Evolutionary conservation across 2,888 invertebrate species (phyloP).

Genomic region (Volucella inflata): DNA sequence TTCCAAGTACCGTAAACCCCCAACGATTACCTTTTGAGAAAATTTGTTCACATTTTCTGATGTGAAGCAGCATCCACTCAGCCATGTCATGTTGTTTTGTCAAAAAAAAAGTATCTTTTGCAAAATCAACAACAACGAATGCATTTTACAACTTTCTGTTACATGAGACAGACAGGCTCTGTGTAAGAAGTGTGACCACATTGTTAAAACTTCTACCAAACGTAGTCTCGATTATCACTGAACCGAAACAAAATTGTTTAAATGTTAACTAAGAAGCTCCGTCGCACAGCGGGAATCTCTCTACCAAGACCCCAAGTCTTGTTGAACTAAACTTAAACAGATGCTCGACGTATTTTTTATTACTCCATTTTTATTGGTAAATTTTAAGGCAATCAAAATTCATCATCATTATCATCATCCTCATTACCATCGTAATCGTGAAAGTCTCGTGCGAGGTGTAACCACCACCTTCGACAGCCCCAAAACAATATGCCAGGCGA

Average conservation of each 20-base stretch:
- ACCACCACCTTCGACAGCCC: conserved; percentile 14
- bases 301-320: neutral
- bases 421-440: conserved; percentile 2
- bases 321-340: conserved; percentile 18
- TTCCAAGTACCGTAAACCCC: no score
- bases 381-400: conserved; percentile 74
- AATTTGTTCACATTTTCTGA: no score
- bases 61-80: no score
- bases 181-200: neutral
- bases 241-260: conserved; percentile 2
- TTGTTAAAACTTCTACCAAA: conserved; percentile 47
- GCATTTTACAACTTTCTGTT: conserved; percentile 31
- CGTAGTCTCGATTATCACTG: conserved; percentile 29
- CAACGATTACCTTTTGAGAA: no score
- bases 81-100: no score
- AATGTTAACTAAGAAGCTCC: neutral
- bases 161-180: conserved; percentile 33
- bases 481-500: conserved; percentile 62
- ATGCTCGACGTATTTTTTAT: conserved; percentile 55
- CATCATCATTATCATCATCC: conserved; percentile 53
- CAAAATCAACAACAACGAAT: conserved; percentile 27
- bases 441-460: conserved; percentile 19
- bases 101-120: conserved; percentile 2
- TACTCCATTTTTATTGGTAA: conserved; percentile 66
- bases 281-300: conserved; percentile 20